phyloP scores from a whole-genome alignment of 2,113 vertebrate species.

The Grantiella picta region DNA sequence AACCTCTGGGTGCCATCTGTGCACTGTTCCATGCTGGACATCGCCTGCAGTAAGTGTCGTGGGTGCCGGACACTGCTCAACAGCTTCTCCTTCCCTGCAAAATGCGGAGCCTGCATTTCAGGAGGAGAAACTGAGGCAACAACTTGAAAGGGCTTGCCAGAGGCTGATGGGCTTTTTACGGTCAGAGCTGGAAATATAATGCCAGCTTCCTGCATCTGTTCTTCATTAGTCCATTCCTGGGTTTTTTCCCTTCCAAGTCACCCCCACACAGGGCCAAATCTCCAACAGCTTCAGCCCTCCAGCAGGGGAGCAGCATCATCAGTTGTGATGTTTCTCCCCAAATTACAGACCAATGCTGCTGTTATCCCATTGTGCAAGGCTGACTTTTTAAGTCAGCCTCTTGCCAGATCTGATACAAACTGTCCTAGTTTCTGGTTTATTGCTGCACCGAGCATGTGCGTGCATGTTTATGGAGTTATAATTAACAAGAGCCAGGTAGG shows the following conservation, averaged over 20 bases:
- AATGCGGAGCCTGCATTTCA: background rate
- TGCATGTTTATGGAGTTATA: slow-evolving; percentile 39
- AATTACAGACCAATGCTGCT: background rate
- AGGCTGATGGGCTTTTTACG: background rate
- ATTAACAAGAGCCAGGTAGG: slow-evolving; percentile 3
- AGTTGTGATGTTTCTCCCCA: background rate
- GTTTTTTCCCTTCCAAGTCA: background rate
- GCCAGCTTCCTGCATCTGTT: background rate
- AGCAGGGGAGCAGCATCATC: background rate
- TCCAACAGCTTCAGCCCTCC: background rate
- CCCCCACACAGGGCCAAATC: background rate
- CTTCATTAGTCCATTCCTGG: background rate
- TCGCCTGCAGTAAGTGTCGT: slow-evolving; percentile 88
- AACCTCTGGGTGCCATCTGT: slow-evolving; percentile 96
- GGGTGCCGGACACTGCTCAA: background rate
- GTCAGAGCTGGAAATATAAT: background rate
- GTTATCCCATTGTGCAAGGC: background rate
- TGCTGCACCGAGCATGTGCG: background rate
- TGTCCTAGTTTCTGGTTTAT: slow-evolving; percentile 55
- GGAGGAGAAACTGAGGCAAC: background rate
- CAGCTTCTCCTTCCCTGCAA: background rate
- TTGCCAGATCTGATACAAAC: slow-evolving; percentile 61
- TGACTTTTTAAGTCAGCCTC: background rate
- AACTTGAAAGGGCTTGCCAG: background rate
- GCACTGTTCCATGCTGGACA: slow-evolving; percentile 81